Conservation (phyloP, 2,113 vertebrate species). For the Erythrocercus mccallii region DNA sequence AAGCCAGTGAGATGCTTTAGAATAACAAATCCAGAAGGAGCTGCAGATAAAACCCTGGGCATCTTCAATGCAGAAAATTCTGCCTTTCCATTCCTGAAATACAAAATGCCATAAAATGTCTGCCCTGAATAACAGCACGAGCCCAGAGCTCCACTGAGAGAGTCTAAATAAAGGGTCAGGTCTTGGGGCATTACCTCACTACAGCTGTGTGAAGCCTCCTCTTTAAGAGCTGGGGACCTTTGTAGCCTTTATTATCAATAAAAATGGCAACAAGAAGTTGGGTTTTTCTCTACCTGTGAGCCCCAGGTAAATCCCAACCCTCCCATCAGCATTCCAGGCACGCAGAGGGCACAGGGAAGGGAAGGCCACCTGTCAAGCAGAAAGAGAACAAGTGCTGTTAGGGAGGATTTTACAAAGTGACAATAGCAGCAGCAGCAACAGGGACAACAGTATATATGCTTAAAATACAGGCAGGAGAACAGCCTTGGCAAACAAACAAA, state of each 20-base stretch:
- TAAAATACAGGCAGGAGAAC: conserved; percentile 5
- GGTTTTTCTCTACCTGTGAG: not conserved
- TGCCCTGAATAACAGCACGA: not conserved
- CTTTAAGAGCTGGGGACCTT: not conserved
- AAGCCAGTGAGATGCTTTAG: not conserved
- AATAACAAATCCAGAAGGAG: not conserved
- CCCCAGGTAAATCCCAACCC: not conserved
- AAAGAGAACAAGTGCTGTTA: conserved; percentile 34
- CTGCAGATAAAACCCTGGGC: not conserved
- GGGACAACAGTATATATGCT: not conserved
- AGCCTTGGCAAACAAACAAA: not conserved
- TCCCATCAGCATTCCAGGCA: not conserved
- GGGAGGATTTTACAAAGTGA: conserved; percentile 29
- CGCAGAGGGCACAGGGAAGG: not conserved
- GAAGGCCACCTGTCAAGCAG: conserved; percentile 15
- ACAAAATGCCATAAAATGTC: not conserved
- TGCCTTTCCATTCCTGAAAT: not conserved
- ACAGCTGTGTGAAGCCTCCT: not conserved
- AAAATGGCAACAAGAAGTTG: not conserved
- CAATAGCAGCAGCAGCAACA: conserved; percentile 9
- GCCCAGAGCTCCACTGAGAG: not conserved
- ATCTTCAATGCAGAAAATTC: not conserved
- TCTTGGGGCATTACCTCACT: not conserved
- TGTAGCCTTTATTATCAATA: not conserved
- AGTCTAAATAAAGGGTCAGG: not conserved